These are phyloP conservation scores for Steromphala cineraria DNA, from an alignment of 2,888 invertebrate species.

Conservation along the genomic window DNA sequence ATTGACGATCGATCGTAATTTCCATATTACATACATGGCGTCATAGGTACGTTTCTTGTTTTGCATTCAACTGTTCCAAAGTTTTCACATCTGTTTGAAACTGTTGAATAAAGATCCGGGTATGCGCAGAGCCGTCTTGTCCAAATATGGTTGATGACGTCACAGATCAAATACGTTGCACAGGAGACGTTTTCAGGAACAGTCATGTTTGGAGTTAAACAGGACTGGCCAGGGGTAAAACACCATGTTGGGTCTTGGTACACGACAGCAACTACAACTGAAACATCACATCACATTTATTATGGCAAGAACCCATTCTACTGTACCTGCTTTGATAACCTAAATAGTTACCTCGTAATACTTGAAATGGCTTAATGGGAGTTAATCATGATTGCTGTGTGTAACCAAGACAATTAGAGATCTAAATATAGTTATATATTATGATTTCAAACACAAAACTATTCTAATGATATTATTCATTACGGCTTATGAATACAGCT, in stretches of 20 bases:
- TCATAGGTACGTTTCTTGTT: not conserved
- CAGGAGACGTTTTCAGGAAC: not conserved
- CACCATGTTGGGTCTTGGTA: not conserved
- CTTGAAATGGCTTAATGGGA: no score
- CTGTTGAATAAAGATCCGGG: not conserved
- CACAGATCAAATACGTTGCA: not conserved
- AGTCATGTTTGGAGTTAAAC: not conserved
- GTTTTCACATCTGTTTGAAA: not conserved
- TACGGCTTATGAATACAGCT: no score
- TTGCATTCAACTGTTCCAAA: not conserved
- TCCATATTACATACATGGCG: not conserved
- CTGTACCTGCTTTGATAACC: no score
- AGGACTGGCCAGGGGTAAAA: not conserved
- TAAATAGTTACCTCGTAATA: no score
- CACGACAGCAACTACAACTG: not conserved
- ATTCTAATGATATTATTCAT: no score
- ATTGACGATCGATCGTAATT: not conserved
- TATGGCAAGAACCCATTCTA: no score
- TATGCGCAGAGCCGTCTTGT: not conserved
- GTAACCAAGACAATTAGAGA: no score
- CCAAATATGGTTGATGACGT: not conserved
- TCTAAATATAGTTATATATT: no score
- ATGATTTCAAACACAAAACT: no score
- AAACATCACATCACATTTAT: not conserved
- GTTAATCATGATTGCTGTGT: no score